Evolutionary conservation across 2,797 vertebrate species (phyloP), one percentile per base, ranked within the genome.

Genomic region (Cichlasoma orientale): DNA sequence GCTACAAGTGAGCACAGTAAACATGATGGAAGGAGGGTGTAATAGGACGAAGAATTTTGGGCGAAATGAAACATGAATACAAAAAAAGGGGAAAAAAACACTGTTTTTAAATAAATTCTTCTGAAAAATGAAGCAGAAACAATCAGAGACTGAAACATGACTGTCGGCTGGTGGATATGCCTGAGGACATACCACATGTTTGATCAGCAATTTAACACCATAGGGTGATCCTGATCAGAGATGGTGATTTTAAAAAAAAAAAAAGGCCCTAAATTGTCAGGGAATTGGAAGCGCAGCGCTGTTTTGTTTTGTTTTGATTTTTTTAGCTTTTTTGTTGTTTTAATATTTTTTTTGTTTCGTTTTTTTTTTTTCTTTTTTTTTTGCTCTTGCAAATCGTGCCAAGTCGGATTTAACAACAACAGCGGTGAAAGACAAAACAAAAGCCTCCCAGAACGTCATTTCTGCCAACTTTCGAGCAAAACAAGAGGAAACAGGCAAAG

Each of bases 401-500:
- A 83, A 11, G 57, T 44, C 50, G 63, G 78, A 83, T 70, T 78
- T 57, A 72, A 76, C 70, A 70, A 71, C 72, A 79, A 66, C 41
- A 59, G 58, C 23, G 76, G 75, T 55, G 23, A 59, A 80, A 86
- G 70, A 78, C 74, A 47, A 78, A 86, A 83, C 68, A 57, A 78
- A 75, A 70, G 36, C 68, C 38, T 71, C 74, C 25, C 59, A 74
- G 72, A 75, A 73, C 74, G 72, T 56, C 25, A 38, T 57, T 57
- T 73, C 36, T 78, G 85, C 89, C 82, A 78, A 81, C 25, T 29
- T 84, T 58, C 72, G 56, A 78, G 77, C 50, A 72, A 85, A 88
- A 83, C 79, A 82, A 86, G 56, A 79, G 83, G 75, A 87, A 90
- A 77, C 78, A 75, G 79, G 86, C 79, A 79, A 87, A 82, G 82